These are phyloP conservation scores for Perdita meconis DNA, from an alignment of 2,888 invertebrate species.

Conservation along the genomic window DNA sequence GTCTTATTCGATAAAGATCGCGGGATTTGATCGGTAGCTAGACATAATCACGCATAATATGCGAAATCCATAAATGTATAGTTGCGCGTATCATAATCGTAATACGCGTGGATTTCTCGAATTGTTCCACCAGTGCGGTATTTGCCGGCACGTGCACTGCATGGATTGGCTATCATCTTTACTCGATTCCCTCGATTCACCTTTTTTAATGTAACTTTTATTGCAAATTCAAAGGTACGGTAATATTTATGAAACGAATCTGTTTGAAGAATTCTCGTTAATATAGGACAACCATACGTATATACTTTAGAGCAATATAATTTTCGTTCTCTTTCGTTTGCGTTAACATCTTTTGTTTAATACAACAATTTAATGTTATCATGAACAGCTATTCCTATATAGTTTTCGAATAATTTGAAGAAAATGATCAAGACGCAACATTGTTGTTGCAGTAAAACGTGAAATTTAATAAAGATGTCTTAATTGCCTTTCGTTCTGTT, in stretches of 20 bases:
- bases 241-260: neutral
- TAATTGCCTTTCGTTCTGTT: no score
- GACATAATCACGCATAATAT: neutral
- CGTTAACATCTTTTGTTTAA: no score
- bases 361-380: neutral
- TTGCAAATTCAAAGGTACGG: conserved; percentile 68
- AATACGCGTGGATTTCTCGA: neutral
- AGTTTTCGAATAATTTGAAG: conserved; percentile 3
- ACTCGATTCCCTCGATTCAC: conserved; percentile 63
- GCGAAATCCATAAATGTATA: neutral
- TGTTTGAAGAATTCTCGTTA: neutral
- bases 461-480: no score
- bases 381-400: neutral
- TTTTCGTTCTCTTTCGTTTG: neutral
- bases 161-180: conserved; percentile 72
- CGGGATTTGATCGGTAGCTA: neutral
- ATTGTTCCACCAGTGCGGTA: conserved; percentile 21
- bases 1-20: neutral
- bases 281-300: no score
- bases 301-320: no score
- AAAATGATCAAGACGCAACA: neutral
- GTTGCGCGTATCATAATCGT: conserved; percentile 2
- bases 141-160: conserved; percentile 66
- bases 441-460: no score
- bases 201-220: conserved; percentile 62